Percentiles rank a stretch among this genome's conserved stretches.
These are phyloP conservation scores for Myotis planiceps DNA, from an alignment of 2,797 vertebrate genomes.

Conservation along the genomic window DNA sequence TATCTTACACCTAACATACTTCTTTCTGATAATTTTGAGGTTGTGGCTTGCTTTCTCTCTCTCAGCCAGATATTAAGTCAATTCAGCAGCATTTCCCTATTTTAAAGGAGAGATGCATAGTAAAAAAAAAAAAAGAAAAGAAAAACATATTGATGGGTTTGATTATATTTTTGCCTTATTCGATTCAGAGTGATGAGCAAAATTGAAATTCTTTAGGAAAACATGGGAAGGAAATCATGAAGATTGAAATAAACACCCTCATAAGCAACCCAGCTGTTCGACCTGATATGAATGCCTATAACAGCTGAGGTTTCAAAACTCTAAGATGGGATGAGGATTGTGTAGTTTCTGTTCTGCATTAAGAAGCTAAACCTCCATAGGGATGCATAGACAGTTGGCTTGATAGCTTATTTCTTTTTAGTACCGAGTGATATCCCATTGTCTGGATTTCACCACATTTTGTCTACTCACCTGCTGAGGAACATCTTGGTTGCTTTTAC, in stretches of 20 bases:
- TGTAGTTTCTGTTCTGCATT: not conserved
- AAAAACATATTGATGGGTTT: slow-evolving; percentile 63
- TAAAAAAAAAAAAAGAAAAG: not conserved
- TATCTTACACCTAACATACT: not conserved
- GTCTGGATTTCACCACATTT: not conserved
- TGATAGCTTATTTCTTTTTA: not conserved
- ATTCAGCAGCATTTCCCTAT: not conserved
- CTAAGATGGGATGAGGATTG: not conserved
- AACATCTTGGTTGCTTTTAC: not conserved
- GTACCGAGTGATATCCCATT: not conserved
- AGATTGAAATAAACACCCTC: slow-evolving; percentile 64
- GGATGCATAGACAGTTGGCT: not conserved
- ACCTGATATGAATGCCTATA: slow-evolving; percentile 39
- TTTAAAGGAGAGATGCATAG: slow-evolving; percentile 38
- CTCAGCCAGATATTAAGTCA: not conserved
- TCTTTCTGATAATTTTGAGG: slow-evolving; percentile 31
- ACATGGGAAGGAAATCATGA: slow-evolving; percentile 60
- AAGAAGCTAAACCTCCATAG: not conserved
- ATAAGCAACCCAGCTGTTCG: slow-evolving; percentile 65
- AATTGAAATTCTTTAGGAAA: slow-evolving; percentile 76
- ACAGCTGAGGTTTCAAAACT: slow-evolving; percentile 79
- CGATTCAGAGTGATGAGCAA: slow-evolving; percentile 57
- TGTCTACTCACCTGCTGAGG: not conserved
- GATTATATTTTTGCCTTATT: slow-evolving; percentile 71
- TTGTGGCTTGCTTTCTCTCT: not conserved